These are phyloP conservation scores for Paraescarpia echinospica DNA, from an alignment of 1,140 invertebrate genomes.

Conservation along the genomic window DNA sequence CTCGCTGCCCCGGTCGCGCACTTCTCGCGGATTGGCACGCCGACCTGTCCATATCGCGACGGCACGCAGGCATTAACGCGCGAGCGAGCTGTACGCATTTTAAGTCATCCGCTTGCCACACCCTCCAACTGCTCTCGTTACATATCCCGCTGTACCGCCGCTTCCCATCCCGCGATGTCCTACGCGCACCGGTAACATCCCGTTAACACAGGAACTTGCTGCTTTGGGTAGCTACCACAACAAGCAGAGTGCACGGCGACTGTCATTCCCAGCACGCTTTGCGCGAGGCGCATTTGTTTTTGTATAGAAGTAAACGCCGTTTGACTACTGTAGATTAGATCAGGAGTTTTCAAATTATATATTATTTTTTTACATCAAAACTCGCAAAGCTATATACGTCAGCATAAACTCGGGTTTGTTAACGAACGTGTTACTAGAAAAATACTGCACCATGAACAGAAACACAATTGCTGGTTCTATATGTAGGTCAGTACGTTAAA, in stretches of 20 bases:
- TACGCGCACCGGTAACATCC: background rate
- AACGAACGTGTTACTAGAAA: background rate
- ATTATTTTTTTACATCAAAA: background rate
- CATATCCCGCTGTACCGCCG: background rate
- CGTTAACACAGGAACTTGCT: background rate
- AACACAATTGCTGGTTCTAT: background rate
- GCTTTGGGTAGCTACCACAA: background rate
- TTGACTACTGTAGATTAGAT: background rate
- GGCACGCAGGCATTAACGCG: constrained; percentile 8
- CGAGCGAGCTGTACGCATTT: constrained; percentile 20
- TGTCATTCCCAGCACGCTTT: background rate
- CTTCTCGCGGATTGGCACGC: background rate
- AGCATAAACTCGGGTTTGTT: background rate
- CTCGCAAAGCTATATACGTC: background rate
- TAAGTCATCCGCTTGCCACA: background rate
- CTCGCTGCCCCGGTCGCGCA: background rate
- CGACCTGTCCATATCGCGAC: background rate
- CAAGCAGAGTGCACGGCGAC: background rate
- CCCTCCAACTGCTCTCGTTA: background rate
- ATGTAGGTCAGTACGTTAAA: background rate
- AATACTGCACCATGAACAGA: background rate
- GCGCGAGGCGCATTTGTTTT: background rate
- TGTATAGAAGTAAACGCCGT: background rate
- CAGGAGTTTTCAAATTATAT: background rate
- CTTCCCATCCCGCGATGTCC: background rate